These are phyloP conservation scores for Parnassius orleans DNA, from an alignment of 2,888 invertebrate species.

Conservation along the genomic window DNA sequence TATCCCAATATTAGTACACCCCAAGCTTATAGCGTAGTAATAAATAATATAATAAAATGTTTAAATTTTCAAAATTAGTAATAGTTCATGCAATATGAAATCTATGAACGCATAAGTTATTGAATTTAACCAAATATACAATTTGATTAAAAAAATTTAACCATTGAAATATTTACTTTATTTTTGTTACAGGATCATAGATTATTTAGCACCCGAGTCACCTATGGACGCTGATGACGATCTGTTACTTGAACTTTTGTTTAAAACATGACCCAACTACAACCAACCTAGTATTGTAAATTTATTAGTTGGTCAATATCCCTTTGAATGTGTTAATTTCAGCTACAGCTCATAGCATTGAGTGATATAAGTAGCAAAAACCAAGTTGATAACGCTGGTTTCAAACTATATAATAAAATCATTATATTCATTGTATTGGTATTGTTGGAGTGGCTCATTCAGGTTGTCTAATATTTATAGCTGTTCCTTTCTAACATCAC, in stretches of 20 bases:
- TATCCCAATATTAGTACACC: too few relatives aligned
- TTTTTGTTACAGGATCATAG: constrained; percentile 58
- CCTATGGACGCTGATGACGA: constrained; percentile 77
- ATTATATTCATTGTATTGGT: background rate
- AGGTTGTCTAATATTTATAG: constrained; percentile 3
- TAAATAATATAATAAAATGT: too few relatives aligned
- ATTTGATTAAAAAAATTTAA: too few relatives aligned
- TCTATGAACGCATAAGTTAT: too few relatives aligned
- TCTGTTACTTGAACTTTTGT: constrained; percentile 70
- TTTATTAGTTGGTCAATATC: constrained; percentile 25
- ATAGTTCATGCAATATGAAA: too few relatives aligned
- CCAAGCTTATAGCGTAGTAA: too few relatives aligned
- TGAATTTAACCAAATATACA: too few relatives aligned
- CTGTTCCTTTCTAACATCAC: constrained; percentile 9
- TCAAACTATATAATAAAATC: constrained; percentile 5
- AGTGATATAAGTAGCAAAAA: constrained; percentile 7
- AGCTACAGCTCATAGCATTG: constrained; percentile 14
- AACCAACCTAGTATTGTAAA: constrained; percentile 25
- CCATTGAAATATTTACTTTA: background rate
- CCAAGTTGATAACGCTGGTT: constrained; percentile 12
- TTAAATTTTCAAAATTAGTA: too few relatives aligned
- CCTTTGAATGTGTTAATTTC: constrained; percentile 12
- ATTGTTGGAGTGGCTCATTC: constrained; percentile 5
- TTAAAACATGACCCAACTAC: constrained; percentile 62
- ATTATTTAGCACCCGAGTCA: constrained; percentile 73